Percentiles rank a stretch among this genome's conserved stretches.
Conservation (phyloP, 2,797 vertebrate genomes). For the Acipenser transmontanus region DNA sequence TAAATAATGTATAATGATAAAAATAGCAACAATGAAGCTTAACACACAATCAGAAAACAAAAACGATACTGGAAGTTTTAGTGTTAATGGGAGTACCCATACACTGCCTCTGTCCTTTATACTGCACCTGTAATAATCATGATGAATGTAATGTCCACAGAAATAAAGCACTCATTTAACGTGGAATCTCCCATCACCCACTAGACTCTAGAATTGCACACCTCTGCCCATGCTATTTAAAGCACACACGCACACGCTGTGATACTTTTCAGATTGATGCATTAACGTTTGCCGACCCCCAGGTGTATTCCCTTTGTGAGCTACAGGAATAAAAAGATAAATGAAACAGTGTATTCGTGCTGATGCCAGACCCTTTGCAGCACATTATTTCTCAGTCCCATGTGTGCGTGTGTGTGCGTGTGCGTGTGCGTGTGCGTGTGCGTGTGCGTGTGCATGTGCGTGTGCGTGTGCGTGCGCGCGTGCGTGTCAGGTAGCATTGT, state of each 20-base stretch:
- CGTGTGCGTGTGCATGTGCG: too few relatives aligned
- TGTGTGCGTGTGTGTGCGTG: too few relatives aligned
- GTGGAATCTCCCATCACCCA: conserved; percentile 45
- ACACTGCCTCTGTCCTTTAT: conserved; percentile 28
- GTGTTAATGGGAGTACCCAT: conserved; percentile 13
- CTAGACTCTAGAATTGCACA: conserved; percentile 38
- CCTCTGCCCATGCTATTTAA: conserved; percentile 30
- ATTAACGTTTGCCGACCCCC: conserved; percentile 23
- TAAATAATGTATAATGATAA: conserved; percentile 3
- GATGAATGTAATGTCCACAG: conserved; percentile 54
- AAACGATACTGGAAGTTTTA: too few relatives aligned
- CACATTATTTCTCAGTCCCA: too few relatives aligned
- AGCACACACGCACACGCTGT: conserved; percentile 21
- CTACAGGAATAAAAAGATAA: not conserved
- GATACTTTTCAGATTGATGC: not conserved
- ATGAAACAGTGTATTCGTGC: not conserved
- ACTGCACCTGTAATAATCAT: conserved; percentile 41
- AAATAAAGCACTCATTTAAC: conserved; percentile 53
- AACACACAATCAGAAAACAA: too few relatives aligned
- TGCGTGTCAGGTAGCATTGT: too few relatives aligned
- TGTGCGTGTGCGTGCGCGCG: too few relatives aligned
- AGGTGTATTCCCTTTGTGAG: conserved; percentile 34
- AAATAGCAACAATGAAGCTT: conserved; percentile 2
- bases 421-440: too few relatives aligned
- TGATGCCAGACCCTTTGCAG: not conserved